A percentile compares a stretch with the other conserved stretches of the same genome.
These are phyloP conservation scores for Diplodus puntazzo DNA, from an alignment of 2,797 vertebrate genomes.

Conservation along the genomic window DNA sequence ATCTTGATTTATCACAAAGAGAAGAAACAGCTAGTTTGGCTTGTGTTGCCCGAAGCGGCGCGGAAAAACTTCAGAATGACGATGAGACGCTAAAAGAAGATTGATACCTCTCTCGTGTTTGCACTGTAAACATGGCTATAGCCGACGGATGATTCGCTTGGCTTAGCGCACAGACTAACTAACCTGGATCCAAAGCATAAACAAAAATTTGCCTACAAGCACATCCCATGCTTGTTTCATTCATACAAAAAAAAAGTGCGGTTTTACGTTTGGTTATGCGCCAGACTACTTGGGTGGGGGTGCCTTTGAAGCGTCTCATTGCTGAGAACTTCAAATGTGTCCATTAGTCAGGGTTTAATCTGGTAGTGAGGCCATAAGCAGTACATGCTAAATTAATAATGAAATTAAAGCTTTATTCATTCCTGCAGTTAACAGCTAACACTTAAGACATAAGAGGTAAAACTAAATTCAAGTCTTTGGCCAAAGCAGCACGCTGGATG, in stretches of 20 bases:
- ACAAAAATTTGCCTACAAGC: no score
- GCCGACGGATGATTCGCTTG: constrained; percentile 10
- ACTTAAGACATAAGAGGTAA: constrained; percentile 77
- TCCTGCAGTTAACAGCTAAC: constrained; percentile 79
- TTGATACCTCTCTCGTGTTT: not conserved
- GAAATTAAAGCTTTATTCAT: constrained; percentile 67
- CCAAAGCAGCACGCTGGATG: constrained; percentile 37
- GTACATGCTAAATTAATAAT: constrained; percentile 51
- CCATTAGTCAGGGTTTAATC: constrained; percentile 65
- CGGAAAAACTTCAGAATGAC: no score
- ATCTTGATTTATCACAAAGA: no score
- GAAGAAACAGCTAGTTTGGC: no score
- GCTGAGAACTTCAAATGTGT: constrained; percentile 58
- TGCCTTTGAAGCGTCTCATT: no score
- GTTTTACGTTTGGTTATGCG: not conserved
- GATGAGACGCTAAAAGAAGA: not conserved
- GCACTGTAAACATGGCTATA: not conserved
- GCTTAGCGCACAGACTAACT: not conserved
- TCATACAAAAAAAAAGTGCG: not conserved
- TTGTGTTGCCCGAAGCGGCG: no score
- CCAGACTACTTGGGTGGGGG: not conserved
- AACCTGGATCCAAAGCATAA: no score
- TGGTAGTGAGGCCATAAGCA: constrained; percentile 66
- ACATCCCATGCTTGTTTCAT: no score
- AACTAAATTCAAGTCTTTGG: constrained; percentile 62